Percentiles rank a stretch among this genome's conserved stretches.
Evolutionary conservation across 2,113 vertebrate species (phyloP).

Genomic region (Microcebus lehilahytsara): DNA sequence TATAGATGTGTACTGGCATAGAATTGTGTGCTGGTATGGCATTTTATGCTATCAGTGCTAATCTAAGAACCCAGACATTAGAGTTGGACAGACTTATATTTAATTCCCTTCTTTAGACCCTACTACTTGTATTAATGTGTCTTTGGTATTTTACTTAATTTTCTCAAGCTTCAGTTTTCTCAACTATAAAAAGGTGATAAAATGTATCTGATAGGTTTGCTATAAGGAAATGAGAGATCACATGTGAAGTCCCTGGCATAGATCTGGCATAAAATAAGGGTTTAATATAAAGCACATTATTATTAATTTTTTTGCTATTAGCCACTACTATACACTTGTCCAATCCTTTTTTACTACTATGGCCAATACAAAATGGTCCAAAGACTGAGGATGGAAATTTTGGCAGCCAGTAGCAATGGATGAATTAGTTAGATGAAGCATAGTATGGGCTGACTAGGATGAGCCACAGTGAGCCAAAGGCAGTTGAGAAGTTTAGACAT

Average conservation of each 20-base stretch:
- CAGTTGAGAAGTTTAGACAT: neutral
- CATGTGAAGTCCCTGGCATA: neutral
- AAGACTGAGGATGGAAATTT: neutral
- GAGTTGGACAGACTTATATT: neutral
- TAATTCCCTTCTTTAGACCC: neutral
- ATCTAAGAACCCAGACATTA: constrained; percentile 6
- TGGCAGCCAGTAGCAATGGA: neutral
- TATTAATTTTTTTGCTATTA: constrained; percentile 21
- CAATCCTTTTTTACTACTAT: neutral
- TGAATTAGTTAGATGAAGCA: neutral
- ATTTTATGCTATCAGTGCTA: neutral
- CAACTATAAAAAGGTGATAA: neutral
- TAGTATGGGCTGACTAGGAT: neutral
- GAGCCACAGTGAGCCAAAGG: neutral
- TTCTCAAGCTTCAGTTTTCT: constrained; percentile 13
- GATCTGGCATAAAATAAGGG: neutral
- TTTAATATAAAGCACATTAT: constrained; percentile 25
- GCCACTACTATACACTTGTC: neutral
- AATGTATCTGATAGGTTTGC: neutral
- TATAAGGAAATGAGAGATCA: constrained; percentile 14
- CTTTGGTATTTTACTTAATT: constrained; percentile 41
- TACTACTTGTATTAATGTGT: neutral
- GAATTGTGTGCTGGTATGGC: neutral
- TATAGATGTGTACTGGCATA: neutral
- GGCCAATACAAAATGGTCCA: neutral